These are phyloP conservation scores for Vidua macroura DNA, from an alignment of 2,113 vertebrate genomes.

Conservation along the genomic window DNA sequence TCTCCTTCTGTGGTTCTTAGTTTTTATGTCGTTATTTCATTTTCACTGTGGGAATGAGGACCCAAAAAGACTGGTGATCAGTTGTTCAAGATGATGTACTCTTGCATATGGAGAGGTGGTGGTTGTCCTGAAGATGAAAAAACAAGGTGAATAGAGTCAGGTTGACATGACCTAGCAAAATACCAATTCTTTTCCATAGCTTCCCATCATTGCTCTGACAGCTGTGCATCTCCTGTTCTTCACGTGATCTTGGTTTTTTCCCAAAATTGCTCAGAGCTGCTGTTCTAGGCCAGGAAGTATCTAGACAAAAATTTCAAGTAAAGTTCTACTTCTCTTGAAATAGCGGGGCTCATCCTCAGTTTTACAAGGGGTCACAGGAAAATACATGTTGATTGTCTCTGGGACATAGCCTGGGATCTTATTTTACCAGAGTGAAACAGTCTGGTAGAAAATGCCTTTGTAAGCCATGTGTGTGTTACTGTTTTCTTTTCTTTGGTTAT, in stretches of 20 bases:
- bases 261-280: not conserved
- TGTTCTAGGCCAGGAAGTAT: not conserved
- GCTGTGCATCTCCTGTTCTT: not conserved
- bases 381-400: not conserved
- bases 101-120: not conserved
- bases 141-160: not conserved
- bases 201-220: not conserved
- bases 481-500: not conserved
- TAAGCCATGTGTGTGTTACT: not conserved
- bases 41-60: not conserved
- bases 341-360: not conserved
- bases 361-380: not conserved
- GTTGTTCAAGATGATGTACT: not conserved
- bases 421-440: not conserved
- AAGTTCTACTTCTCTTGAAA: not conserved
- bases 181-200: not conserved
- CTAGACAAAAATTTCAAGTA: not conserved
- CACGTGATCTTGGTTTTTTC: not conserved
- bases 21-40: not conserved
- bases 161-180: not conserved
- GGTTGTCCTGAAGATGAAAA: not conserved
- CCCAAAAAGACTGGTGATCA: not conserved
- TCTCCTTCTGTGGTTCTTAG: not conserved
- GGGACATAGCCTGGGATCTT: not conserved
- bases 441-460: not conserved